phyloP scores from a whole-genome alignment of 2,113 vertebrate genomes.

The Triplophysa dalaica region DNA sequence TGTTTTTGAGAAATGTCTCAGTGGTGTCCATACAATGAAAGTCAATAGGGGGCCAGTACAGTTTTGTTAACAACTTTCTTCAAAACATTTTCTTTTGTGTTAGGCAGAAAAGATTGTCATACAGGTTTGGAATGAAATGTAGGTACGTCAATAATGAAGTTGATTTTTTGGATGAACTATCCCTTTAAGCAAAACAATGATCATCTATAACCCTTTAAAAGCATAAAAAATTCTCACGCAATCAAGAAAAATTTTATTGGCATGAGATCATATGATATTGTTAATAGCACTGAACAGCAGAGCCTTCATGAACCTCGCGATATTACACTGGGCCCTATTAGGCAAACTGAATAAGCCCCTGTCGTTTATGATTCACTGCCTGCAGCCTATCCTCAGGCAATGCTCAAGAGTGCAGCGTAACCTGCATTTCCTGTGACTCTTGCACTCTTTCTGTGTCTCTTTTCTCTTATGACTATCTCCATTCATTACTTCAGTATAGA shows the following conservation, averaged over 20 bases:
- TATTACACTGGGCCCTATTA: slow-evolving; percentile 19
- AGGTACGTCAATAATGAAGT: too few relatives aligned
- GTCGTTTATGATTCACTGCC: slow-evolving; percentile 45
- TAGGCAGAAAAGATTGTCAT: too few relatives aligned
- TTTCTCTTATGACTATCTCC: slow-evolving; percentile 24
- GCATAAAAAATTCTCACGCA: too few relatives aligned
- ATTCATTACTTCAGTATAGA: slow-evolving; percentile 35
- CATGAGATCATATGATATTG: neutral
- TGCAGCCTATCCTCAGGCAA: slow-evolving; percentile 35
- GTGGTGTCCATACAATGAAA: too few relatives aligned
- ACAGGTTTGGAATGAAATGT: too few relatives aligned
- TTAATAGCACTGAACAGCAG: neutral
- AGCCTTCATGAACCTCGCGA: slow-evolving; percentile 15
- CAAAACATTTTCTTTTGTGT: too few relatives aligned
- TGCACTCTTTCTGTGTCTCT: slow-evolving; percentile 21
- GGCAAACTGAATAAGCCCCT: slow-evolving; percentile 8
- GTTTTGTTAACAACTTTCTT: too few relatives aligned
- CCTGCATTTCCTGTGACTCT: slow-evolving; percentile 45
- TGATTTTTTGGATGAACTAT: too few relatives aligned
- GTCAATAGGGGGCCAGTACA: too few relatives aligned
- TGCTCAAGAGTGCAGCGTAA: slow-evolving; percentile 39
- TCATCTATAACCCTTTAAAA: too few relatives aligned
- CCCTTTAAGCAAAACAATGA: too few relatives aligned
- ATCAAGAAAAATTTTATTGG: neutral
- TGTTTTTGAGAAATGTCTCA: too few relatives aligned